Evolutionary conservation across 2,797 vertebrate species (phyloP), one percentile per base, ranked within the genome.

Genomic region (Tiaroga cobitis): DNA sequence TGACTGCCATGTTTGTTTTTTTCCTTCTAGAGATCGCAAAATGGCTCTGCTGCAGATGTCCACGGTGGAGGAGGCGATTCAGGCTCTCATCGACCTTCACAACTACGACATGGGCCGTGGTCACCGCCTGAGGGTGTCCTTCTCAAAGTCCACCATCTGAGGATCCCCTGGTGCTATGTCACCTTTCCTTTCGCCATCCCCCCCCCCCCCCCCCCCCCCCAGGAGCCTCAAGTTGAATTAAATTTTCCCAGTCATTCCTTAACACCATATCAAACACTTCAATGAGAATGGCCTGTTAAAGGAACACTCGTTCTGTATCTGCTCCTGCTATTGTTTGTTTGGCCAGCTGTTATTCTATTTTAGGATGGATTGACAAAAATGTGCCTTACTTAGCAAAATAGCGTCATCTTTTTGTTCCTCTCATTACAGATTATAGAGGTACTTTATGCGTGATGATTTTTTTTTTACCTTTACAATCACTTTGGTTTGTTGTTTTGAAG

Each of bases 11-110:
- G 6, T 18, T 74, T 5, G 29, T 34, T 49, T 67, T 67, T 68
- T 41, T 68, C 8, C 43, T 54, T 61, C 16, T 90, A 99, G 98
- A 95, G 98, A 99, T 95, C 97, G 97, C 91, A 99, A 99, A 92
- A 99, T 99, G 98, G 97, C 98, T 56, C 94, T 99, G 91, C 96
- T 99, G 94, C 98, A 99, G 95, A 98, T 99, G 98, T 95, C 97
- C 24, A 97, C 97, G 54, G 98, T 97, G 87, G 98, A 99, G 91
- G 98, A 99, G 93, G 98, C 98, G 56, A 99, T 99, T 91, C 97
- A 98, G 91, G 95, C 95, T 41, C 95, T 99, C 93, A 99, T 99
- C 90, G 98, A 99, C 90, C 98, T 99, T 91, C 98, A 99, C 93
- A 99, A 99, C 95, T 99, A 99, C 37, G 97, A 99, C 93, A 97